A percentile compares a stretch with the other conserved stretches of the same genome.
Evolutionary conservation across 2,888 invertebrate species (phyloP).

Genomic region (Nephrotoma appendiculata): DNA sequence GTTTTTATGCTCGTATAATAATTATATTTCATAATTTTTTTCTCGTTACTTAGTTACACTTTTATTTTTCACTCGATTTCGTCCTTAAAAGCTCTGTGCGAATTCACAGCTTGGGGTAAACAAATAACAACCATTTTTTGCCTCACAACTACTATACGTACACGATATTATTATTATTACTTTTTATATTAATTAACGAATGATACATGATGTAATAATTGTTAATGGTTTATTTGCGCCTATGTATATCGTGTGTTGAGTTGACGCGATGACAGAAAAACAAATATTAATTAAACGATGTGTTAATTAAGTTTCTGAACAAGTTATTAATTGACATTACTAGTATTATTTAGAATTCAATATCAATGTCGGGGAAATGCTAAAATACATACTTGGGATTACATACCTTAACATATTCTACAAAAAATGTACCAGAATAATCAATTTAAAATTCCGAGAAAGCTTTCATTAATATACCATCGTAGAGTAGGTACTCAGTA

Average conservation of each 20-base stretch:
- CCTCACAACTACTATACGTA: not conserved
- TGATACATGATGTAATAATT: not conserved
- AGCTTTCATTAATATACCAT: too few species aligned
- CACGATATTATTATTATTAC: not conserved
- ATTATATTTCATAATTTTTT: not conserved
- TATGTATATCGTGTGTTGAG: not conserved
- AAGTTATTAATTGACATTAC: not conserved
- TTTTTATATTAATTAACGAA: not conserved
- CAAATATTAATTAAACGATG: not conserved
- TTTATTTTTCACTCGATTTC: not conserved
- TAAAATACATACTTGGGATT: too few species aligned
- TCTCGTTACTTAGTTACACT: not conserved
- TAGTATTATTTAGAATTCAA: too few species aligned
- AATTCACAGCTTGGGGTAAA: not conserved
- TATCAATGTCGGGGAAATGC: too few species aligned
- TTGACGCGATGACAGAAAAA: not conserved
- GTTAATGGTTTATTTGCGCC: not conserved
- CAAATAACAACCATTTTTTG: not conserved
- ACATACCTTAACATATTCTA: too few species aligned
- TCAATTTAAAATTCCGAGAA: too few species aligned
- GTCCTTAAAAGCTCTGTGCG: not conserved
- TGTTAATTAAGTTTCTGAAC: not conserved
- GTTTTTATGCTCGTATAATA: not conserved
- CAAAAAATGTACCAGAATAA: too few species aligned
- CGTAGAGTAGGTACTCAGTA: too few species aligned